Percentiles rank a stretch among this genome's conserved stretches.
Conservation (phyloP, 1,140 invertebrate species). For the Hydropsyche tenuis region DNA sequence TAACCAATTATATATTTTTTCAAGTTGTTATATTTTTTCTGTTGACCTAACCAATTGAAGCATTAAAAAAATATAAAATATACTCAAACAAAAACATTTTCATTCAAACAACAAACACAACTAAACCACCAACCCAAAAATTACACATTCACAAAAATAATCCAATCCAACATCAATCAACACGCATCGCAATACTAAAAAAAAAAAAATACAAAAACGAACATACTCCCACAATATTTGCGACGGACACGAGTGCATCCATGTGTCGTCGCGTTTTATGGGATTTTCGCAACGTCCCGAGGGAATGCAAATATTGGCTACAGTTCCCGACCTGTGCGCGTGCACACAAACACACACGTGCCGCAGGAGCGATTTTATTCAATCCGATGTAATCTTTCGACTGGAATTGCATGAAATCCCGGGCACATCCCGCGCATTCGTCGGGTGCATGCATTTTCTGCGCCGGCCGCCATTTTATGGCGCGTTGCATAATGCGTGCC, state of each 20-base stretch:
- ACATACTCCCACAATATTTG: no score
- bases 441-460: not conserved
- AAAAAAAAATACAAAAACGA: no score
- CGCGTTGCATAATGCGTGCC: not conserved
- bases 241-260: not conserved
- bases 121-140: no score
- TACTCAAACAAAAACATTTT: no score
- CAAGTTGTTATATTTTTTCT: no score
- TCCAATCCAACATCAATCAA: no score
- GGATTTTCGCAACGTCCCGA: conserved; percentile 18
- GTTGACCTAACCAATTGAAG: no score
- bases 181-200: no score
- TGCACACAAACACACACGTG: not conserved
- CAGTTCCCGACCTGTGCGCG: conserved; percentile 8
- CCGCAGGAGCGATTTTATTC: conserved; percentile 32
- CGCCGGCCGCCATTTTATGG: not conserved
- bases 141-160: no score
- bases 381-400: conserved; percentile 39
- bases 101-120: no score
- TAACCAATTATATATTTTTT: no score
- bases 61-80: no score
- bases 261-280: not conserved
- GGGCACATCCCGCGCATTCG: not conserved
- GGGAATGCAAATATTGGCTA: conserved; percentile 36
- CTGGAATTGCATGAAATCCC: conserved; percentile 35